Evolutionary conservation across 2,888 invertebrate species (phyloP).

Genomic region (Hirtodrosophila cameraria): DNA sequence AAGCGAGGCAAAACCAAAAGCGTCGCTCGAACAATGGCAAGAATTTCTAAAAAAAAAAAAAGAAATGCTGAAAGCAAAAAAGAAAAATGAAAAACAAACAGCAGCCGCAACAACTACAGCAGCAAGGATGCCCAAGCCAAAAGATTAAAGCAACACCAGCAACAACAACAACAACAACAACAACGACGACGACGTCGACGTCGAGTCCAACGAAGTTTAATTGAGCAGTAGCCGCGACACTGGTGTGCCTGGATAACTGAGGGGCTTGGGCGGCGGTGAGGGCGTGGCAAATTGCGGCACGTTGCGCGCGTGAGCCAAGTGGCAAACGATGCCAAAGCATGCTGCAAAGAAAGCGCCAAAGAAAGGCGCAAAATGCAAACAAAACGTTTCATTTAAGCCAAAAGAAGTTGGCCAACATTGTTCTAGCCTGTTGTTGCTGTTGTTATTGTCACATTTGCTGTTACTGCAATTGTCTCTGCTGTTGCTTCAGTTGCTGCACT

Average conservation of each 20-base stretch:
- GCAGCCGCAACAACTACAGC: constrained; percentile 20
- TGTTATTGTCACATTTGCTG: constrained; percentile 24
- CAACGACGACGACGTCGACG: constrained; percentile 18
- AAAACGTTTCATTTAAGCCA: constrained; percentile 57
- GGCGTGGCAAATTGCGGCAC: constrained; percentile 38
- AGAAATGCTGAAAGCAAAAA: not conserved
- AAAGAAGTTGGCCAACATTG: constrained; percentile 53
- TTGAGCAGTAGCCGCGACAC: constrained; percentile 56
- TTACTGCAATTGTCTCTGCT: constrained; percentile 32
- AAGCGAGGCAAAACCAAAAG: constrained; percentile 31
- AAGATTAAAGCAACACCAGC: constrained; percentile 58
- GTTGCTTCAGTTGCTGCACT: constrained; percentile 28
- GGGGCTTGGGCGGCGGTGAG: constrained; percentile 1
- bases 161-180: constrained; percentile 19
- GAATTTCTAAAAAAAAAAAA: constrained; percentile 30
- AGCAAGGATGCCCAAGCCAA: constrained; percentile 36
- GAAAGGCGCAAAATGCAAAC: constrained; percentile 43
- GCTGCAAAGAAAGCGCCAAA: constrained; percentile 7
- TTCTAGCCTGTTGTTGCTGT: constrained; percentile 13
- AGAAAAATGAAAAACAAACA: constrained; percentile 24
- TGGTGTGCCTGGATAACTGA: too few species aligned
- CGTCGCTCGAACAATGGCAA: constrained; percentile 34
- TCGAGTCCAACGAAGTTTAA: constrained; percentile 53
- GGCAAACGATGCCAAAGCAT: constrained; percentile 35
- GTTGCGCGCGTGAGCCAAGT: constrained; percentile 62